A percentile compares a stretch with the other conserved stretches of the same genome.
Evolutionary conservation across 2,797 vertebrate genomes (phyloP).

Genomic region (Potorous gilbertii): DNA sequence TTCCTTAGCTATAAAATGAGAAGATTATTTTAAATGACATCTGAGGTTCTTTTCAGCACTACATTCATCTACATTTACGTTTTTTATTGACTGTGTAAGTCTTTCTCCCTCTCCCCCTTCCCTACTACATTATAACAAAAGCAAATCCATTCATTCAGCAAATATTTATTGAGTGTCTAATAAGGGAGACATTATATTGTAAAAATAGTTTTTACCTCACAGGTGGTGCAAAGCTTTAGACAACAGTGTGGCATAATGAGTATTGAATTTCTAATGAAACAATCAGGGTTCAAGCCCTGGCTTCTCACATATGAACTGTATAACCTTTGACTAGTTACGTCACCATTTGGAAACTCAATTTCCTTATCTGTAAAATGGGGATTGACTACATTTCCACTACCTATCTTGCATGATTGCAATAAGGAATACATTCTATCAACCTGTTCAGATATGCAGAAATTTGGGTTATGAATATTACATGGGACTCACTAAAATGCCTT

Average conservation of each 20-base stretch:
- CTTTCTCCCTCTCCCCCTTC: not conserved
- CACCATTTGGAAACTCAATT: not conserved
- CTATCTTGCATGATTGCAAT: not conserved
- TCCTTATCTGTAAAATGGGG: not conserved
- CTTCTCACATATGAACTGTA: not conserved
- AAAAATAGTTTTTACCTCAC: not conserved
- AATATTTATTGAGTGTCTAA: not conserved
- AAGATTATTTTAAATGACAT: not conserved
- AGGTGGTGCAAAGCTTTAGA: not conserved
- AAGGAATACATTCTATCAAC: not conserved
- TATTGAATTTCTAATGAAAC: not conserved
- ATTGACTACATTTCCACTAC: not conserved
- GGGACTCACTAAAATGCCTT: not conserved
- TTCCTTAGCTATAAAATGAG: not conserved
- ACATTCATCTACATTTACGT: not conserved
- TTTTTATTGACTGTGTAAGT: not conserved
- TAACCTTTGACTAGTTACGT: not conserved
- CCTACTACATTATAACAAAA: not conserved
- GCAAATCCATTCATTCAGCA: not conserved
- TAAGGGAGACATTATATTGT: not conserved
- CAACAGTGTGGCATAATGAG: not conserved
- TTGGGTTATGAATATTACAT: not conserved
- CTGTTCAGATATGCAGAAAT: not conserved
- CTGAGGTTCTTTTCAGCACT: not conserved
- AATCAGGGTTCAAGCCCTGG: not conserved